Conservation (phyloP, 2,888 invertebrate species). For the Phalera bucephala region DNA sequence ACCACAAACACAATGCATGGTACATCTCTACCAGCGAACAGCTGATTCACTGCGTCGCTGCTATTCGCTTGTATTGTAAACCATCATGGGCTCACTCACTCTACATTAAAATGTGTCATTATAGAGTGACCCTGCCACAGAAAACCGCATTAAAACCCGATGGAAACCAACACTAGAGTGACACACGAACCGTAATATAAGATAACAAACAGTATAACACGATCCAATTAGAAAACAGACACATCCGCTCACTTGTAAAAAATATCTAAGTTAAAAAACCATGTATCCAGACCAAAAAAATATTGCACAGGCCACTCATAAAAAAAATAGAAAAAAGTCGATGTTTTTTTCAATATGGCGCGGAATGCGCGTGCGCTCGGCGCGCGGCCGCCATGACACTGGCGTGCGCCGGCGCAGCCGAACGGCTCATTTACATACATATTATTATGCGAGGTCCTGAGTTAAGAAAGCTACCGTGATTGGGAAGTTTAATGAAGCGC, state of each 20-base stretch:
- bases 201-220: constrained; percentile 40
- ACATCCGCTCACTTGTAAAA: constrained; percentile 19
- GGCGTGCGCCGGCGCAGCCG: constrained; percentile 55
- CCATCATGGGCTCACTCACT: too few relatives aligned
- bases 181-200: constrained; percentile 19
- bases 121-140: too few relatives aligned
- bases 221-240: constrained; percentile 42
- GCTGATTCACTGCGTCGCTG: background rate
- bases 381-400: constrained; percentile 76
- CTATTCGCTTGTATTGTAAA: background rate
- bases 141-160: constrained; percentile 16
- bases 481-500: background rate
- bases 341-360: constrained; percentile 35
- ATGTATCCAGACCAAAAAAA: constrained; percentile 12
- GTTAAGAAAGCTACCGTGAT: constrained; percentile 9
- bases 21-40: too few relatives aligned
- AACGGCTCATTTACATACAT: constrained; percentile 59
- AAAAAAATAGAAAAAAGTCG: constrained; percentile 10
- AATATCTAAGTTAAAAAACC: constrained; percentile 23
- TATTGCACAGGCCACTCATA: constrained; percentile 12
- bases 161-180: constrained; percentile 12
- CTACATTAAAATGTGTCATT: too few relatives aligned
- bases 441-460: constrained; percentile 57
- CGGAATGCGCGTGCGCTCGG: constrained; percentile 56
- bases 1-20: too few relatives aligned